These are phyloP conservation scores for Passer domesticus DNA, from an alignment of 2,113 vertebrate genomes.

Conservation along the genomic window DNA sequence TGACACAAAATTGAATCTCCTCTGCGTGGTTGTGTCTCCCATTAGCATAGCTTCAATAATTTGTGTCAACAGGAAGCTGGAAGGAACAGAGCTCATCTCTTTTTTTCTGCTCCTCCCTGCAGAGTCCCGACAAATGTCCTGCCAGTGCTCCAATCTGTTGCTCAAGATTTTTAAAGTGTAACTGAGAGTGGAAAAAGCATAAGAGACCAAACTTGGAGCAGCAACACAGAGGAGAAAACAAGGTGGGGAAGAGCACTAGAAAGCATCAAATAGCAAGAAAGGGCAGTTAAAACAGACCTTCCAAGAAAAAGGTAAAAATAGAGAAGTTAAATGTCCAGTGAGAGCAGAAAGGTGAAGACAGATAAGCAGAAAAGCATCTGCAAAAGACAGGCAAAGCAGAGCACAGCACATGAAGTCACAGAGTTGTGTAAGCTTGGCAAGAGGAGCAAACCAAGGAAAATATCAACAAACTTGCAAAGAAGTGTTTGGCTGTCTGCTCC, in stretches of 20 bases:
- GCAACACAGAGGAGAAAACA: not conserved
- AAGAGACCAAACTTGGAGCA: not conserved
- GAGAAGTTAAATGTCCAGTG: not conserved
- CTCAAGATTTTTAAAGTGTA: not conserved
- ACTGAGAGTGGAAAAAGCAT: not conserved
- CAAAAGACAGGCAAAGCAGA: not conserved
- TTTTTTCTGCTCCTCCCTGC: not conserved
- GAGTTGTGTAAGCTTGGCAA: not conserved
- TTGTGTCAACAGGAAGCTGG: constrained; percentile 6
- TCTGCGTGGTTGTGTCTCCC: not conserved
- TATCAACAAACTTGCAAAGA: not conserved
- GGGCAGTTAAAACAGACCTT: not conserved
- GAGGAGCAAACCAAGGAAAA: not conserved
- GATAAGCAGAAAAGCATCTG: not conserved
- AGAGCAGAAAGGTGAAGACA: not conserved
- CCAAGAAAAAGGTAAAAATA: not conserved
- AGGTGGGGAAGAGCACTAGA: not conserved
- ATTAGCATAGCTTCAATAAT: not conserved
- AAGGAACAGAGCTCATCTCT: not conserved
- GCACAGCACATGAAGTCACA: not conserved
- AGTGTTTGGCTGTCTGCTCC: not conserved
- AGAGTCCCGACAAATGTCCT: not conserved
- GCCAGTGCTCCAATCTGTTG: constrained; percentile 9
- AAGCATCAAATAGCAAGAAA: not conserved
- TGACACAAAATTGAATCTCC: not conserved